Percentiles rank a stretch among this genome's conserved stretches.
Conservation (phyloP, 2,888 invertebrate genomes). For the Drosophila formosana region DNA sequence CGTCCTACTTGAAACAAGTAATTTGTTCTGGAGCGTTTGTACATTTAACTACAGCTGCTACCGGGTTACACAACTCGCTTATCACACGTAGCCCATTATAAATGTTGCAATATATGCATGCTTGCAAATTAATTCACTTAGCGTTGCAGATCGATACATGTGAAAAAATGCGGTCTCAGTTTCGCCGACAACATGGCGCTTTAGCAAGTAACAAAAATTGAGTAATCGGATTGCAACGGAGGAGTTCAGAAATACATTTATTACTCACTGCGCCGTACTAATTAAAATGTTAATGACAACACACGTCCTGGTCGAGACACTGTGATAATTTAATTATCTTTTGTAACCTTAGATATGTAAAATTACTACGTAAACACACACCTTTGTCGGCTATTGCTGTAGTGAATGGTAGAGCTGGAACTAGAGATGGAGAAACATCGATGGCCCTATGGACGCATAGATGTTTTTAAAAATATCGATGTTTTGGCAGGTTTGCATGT, state of each 20-base stretch:
- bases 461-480: constrained; percentile 1
- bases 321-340: constrained; percentile 32
- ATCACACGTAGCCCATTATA: constrained; percentile 4
- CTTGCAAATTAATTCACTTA: constrained; percentile 18
- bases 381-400: constrained; percentile 56
- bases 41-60: not conserved
- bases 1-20: constrained; percentile 68
- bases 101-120: constrained; percentile 7
- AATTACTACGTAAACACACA: constrained; percentile 65
- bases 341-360: constrained; percentile 42
- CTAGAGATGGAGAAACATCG: constrained; percentile 12
- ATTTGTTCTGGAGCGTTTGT: constrained; percentile 17
- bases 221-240: not conserved
- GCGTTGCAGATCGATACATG: constrained; percentile 31
- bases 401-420: constrained; percentile 28
- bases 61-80: constrained; percentile 15
- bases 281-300: constrained; percentile 1
- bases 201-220: constrained; percentile 34
- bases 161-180: constrained; percentile 54
- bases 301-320: constrained; percentile 24
- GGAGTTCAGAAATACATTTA: constrained; percentile 33
- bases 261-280: constrained; percentile 65
- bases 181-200: constrained; percentile 60
- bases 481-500: not conserved
- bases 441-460: not conserved